Evolutionary conservation across 2,113 vertebrate genomes (phyloP).

Genomic region (Ceyx margarethae): DNA sequence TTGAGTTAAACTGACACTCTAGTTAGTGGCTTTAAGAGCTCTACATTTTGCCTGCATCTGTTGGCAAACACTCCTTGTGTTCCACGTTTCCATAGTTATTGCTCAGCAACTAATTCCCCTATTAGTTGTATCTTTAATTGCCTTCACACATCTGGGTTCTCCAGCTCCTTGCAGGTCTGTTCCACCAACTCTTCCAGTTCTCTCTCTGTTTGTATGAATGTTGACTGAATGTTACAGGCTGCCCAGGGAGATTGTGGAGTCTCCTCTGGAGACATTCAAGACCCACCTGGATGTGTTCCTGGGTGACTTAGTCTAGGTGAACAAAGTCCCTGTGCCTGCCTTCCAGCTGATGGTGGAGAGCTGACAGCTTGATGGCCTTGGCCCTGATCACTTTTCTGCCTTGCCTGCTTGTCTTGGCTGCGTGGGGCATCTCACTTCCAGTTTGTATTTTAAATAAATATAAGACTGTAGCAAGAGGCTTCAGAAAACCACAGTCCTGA

Average conservation of each 20-base stretch:
- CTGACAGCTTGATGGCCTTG: neutral
- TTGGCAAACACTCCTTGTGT: neutral
- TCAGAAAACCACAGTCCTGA: neutral
- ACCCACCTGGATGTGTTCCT: too few species aligned
- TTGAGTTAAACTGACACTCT: neutral
- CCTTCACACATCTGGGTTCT: neutral
- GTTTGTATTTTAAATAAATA: neutral
- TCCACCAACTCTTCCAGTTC: neutral
- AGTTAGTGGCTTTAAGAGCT: neutral
- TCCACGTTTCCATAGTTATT: neutral
- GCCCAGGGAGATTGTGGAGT: too few species aligned
- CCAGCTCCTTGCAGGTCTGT: neutral
- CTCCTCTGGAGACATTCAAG: too few species aligned
- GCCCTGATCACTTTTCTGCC: neutral
- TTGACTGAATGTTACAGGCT: neutral
- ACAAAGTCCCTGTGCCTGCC: neutral
- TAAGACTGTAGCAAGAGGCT: neutral
- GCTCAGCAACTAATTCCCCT: neutral
- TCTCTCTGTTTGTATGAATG: neutral
- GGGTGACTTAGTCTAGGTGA: too few species aligned
- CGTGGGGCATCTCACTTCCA: neutral
- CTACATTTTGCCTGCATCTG: neutral
- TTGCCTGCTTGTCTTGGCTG: neutral
- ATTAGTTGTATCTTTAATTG: neutral
- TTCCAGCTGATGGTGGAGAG: neutral